phyloP scores from a whole-genome alignment of 2,888 invertebrate species.

The Anaspis maculata region DNA sequence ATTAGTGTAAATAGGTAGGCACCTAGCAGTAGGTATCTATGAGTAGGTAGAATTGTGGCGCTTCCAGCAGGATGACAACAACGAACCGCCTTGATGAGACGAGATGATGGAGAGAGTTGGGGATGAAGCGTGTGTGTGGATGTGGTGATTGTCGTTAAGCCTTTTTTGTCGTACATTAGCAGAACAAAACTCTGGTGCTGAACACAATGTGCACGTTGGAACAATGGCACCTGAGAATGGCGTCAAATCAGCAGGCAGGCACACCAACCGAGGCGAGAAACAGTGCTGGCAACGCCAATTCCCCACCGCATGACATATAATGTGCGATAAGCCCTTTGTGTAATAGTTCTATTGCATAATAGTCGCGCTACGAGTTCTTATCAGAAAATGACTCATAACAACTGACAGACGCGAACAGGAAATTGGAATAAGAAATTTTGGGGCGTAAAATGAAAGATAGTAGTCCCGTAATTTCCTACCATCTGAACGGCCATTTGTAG shows the following conservation, averaged over 20 bases:
- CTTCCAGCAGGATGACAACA: too few relatives aligned
- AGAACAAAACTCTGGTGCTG: not conserved
- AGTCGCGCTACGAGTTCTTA: constrained; percentile 48
- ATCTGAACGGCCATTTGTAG: constrained; percentile 35
- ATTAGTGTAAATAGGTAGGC: too few relatives aligned
- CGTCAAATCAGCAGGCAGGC: constrained; percentile 30
- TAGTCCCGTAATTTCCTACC: constrained; percentile 64
- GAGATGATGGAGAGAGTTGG: too few relatives aligned
- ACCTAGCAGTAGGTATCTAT: too few relatives aligned
- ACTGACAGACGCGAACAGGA: constrained; percentile 51
- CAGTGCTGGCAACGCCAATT: constrained; percentile 35
- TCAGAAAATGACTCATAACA: constrained; percentile 68
- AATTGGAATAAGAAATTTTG: constrained; percentile 72
- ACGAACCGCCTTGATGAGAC: too few relatives aligned
- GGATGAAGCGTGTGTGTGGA: too few relatives aligned
- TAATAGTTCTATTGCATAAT: constrained; percentile 47
- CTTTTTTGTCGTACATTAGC: not conserved
- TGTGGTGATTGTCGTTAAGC: not conserved
- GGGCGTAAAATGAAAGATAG: constrained; percentile 71
- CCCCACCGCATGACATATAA: constrained; percentile 44
- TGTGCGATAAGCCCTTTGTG: constrained; percentile 43
- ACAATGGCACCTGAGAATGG: constrained; percentile 32
- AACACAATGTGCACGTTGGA: constrained; percentile 17
- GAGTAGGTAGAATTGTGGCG: too few relatives aligned
- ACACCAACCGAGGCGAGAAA: constrained; percentile 34